phyloP scores from a whole-genome alignment of 2,888 invertebrate species.

The Philereme transversata region DNA sequence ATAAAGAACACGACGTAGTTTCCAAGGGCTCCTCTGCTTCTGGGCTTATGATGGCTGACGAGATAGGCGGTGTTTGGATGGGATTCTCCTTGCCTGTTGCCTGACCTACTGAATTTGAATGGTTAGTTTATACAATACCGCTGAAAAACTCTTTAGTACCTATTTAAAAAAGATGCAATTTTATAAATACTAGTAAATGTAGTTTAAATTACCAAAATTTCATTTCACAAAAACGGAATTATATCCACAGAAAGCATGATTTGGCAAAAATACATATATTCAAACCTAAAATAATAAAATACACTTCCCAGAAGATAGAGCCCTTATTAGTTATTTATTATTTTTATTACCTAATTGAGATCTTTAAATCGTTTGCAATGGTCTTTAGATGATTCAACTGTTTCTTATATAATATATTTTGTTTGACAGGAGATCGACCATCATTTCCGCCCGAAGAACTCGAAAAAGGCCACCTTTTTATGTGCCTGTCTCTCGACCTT shows the following conservation, averaged over 20 bases:
- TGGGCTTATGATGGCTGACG: conserved; percentile 81
- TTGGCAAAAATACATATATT: no score
- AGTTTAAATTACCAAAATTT: no score
- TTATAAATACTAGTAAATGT: no score
- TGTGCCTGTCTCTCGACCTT: conserved; percentile 55
- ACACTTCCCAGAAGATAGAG: no score
- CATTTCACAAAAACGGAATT: no score
- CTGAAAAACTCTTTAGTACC: no score
- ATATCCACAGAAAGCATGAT: no score
- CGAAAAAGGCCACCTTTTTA: conserved; percentile 56
- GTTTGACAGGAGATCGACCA: conserved; percentile 42
- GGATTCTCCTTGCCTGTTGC: conserved; percentile 95
- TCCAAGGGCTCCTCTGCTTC: conserved; percentile 37
- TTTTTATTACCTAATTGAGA: no score
- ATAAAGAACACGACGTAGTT: conserved; percentile 14
- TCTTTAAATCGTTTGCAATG: no score
- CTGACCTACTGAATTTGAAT: conserved; percentile 87
- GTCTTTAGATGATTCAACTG: background rate
- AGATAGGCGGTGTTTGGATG: conserved; percentile 91
- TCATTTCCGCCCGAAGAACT: conserved; percentile 50
- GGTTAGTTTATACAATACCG: conserved; percentile 43
- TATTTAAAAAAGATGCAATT: no score
- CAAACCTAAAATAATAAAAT: no score
- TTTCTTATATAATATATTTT: background rate
- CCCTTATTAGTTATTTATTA: no score